A percentile compares a stretch with the other conserved stretches of the same genome.
phyloP scores from a whole-genome alignment of 2,113 vertebrate genomes.

The Synchiropus splendidus region DNA sequence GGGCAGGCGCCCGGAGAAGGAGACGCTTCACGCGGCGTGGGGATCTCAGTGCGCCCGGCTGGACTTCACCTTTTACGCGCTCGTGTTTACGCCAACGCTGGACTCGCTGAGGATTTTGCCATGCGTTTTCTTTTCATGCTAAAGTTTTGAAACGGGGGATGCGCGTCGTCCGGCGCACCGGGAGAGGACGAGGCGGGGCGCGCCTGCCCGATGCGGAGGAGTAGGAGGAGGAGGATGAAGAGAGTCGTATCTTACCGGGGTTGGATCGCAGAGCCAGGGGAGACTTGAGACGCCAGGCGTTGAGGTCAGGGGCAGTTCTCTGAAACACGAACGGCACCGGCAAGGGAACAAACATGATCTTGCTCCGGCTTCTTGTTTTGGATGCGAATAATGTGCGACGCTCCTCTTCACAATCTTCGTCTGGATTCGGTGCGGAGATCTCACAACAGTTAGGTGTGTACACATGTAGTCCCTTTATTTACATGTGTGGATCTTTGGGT shows the following conservation, averaged over 20 bases:
- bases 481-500: constrained; percentile 47
- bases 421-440: constrained; percentile 49
- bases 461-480: constrained; percentile 54
- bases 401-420: constrained; percentile 49
- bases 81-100: no score
- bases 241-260: constrained; percentile 68
- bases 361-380: constrained; percentile 53
- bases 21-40: constrained; percentile 18
- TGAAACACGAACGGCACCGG: constrained; percentile 78
- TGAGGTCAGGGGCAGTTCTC: constrained; percentile 75
- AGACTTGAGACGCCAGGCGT: constrained; percentile 78
- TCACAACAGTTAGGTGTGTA: constrained; percentile 46
- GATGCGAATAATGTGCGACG: constrained; percentile 44
- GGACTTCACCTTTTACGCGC: no score
- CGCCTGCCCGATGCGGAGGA: constrained; percentile 35
- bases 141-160: no score
- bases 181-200: constrained; percentile 59
- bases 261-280: constrained; percentile 73
- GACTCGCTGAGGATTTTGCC: no score
- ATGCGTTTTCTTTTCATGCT: no score
- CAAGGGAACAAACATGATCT: constrained; percentile 70
- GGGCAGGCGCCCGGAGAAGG: constrained; percentile 18
- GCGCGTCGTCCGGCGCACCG: no score
- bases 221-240: constrained; percentile 34
- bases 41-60: no score